phyloP scores from a whole-genome alignment of 2,888 invertebrate species.

The Smittia sp. region DNA sequence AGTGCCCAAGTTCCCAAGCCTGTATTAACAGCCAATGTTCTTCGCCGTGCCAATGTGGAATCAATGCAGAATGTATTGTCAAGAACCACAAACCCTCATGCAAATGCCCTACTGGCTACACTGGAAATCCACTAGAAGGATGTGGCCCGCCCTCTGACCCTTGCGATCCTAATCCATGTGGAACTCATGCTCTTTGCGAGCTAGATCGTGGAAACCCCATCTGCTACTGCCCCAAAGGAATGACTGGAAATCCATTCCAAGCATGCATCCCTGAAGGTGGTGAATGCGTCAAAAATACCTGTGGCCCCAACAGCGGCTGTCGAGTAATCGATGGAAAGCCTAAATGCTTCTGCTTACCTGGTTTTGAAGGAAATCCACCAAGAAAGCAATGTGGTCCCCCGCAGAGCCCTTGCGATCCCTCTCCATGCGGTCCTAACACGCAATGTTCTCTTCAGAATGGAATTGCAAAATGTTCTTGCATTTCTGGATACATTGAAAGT shows the following conservation, averaged over 20 bases:
- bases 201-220: conserved; percentile 81
- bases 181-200: conserved; percentile 80
- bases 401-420: conserved; percentile 76
- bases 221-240: conserved; percentile 83
- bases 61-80: conserved; percentile 78
- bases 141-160: conserved; percentile 75
- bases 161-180: conserved; percentile 83
- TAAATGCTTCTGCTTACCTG: conserved; percentile 83
- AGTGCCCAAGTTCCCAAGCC: conserved; percentile 71
- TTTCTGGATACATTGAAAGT: conserved; percentile 78
- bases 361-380: conserved; percentile 83
- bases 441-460: conserved; percentile 77
- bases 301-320: conserved; percentile 81
- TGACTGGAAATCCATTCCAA: conserved; percentile 87
- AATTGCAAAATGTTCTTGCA: conserved; percentile 83
- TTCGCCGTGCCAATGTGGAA: conserved; percentile 76
- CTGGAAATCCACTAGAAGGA: conserved; percentile 69
- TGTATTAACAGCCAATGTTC: conserved; percentile 74
- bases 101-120: conserved; percentile 77
- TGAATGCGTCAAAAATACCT: conserved; percentile 77
- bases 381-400: conserved; percentile 67
- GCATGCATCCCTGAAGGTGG: conserved; percentile 88
- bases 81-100: conserved; percentile 75
- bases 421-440: conserved; percentile 85
- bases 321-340: conserved; percentile 71